Conservation (phyloP, 2,888 invertebrate genomes). For the Rhamnusium bicolor region DNA sequence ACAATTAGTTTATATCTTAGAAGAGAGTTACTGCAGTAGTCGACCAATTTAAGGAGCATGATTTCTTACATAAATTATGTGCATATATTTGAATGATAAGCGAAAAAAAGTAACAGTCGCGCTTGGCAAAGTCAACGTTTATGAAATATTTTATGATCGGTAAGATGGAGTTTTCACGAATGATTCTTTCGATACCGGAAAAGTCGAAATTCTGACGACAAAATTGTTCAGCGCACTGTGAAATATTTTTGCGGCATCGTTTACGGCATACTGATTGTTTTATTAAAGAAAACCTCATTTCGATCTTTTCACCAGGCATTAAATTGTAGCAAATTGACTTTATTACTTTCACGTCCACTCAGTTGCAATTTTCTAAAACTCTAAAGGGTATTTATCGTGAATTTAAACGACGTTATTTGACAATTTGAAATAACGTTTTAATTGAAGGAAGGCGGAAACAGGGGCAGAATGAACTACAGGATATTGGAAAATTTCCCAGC, state of each 20-base stretch:
- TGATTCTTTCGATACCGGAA: neutral
- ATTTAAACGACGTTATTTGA: neutral
- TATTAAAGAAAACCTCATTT: neutral
- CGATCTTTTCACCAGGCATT: neutral
- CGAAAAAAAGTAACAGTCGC: neutral
- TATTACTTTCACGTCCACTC: neutral
- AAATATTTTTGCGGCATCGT: neutral
- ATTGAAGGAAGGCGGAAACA: neutral
- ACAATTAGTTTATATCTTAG: no score
- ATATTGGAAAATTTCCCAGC: neutral
- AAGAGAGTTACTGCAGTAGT: no score
- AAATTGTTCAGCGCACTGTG: slow-evolving; percentile 1
- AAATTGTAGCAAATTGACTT: neutral
- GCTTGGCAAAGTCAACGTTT: neutral
- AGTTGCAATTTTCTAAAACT: neutral
- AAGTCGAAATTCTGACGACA: neutral
- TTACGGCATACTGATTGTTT: neutral
- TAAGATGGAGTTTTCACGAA: neutral
- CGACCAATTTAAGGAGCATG: no score
- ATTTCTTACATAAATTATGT: neutral
- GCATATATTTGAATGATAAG: slow-evolving; percentile 1
- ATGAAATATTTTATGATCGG: neutral
- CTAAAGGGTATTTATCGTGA: neutral
- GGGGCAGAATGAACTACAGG: neutral
- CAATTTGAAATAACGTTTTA: neutral